A percentile compares a stretch with the other conserved stretches of the same genome.
phyloP scores from a whole-genome alignment of 2,113 vertebrate genomes.

The Struthidea cinerea region DNA sequence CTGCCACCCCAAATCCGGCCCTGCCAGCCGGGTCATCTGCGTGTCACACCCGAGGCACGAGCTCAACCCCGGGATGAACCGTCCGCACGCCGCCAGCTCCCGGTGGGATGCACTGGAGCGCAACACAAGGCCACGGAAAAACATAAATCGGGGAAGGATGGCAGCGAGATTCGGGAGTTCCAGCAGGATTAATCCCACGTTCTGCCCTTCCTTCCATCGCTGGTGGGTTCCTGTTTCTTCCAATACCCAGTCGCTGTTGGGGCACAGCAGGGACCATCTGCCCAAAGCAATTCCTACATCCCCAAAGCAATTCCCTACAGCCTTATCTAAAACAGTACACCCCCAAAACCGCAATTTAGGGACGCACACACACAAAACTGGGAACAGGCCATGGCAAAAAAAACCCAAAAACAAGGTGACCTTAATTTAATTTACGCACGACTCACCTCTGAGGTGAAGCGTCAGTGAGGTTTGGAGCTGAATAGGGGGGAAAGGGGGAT shows the following conservation, averaged over 20 bases:
- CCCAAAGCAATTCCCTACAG: neutral
- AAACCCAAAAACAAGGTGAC: neutral
- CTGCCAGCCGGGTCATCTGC: neutral
- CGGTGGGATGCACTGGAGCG: neutral
- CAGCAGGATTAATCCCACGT: neutral
- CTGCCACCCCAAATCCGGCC: neutral
- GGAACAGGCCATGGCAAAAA: neutral
- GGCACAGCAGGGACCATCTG: neutral
- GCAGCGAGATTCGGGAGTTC: neutral
- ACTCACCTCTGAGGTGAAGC: neutral
- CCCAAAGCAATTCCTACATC: neutral
- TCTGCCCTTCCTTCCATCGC: neutral
- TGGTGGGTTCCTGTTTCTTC: neutral
- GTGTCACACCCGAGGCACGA: neutral
- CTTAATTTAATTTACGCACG: neutral
- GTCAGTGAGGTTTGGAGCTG: too few relatives aligned
- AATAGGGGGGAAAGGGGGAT: accelerated
- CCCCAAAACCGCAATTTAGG: neutral
- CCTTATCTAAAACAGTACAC: neutral
- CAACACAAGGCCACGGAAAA: neutral
- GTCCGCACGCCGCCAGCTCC: neutral
- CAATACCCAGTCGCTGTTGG: neutral
- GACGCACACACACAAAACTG: neutral
- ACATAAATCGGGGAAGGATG: neutral
- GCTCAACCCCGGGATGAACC: neutral